Evolutionary conservation across 2,797 vertebrate species (phyloP).

Genomic region (Eutrigla gurnardus): DNA sequence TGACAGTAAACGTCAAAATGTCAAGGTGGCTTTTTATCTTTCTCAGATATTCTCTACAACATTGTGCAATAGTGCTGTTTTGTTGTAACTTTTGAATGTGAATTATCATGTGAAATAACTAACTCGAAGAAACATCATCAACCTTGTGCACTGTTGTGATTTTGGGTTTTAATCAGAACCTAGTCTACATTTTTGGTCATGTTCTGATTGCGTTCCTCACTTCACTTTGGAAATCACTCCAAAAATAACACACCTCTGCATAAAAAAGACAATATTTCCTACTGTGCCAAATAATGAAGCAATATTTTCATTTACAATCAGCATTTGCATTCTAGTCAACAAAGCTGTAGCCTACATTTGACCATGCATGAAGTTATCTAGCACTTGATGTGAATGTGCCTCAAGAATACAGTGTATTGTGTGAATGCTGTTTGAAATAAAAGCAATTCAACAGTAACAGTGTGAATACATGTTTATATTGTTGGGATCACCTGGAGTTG

Average conservation of each 20-base stretch:
- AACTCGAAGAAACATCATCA: constrained; percentile 41
- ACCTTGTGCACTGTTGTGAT: constrained; percentile 35
- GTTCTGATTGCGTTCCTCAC: constrained; percentile 32
- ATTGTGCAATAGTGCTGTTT: constrained; percentile 69
- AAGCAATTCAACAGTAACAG: constrained; percentile 68
- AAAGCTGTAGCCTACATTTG: constrained; percentile 72
- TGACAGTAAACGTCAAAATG: constrained; percentile 43
- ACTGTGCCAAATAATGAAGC: constrained; percentile 87
- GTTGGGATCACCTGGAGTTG: background rate
- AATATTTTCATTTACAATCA: constrained; percentile 86
- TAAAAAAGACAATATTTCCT: constrained; percentile 65
- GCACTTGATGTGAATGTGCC: constrained; percentile 82
- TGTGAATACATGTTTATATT: background rate
- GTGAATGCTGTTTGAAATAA: constrained; percentile 88
- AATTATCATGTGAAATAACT: constrained; percentile 57
- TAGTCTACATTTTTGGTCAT: constrained; percentile 15
- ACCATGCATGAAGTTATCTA: constrained; percentile 84
- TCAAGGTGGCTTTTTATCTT: constrained; percentile 56
- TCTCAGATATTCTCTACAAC: constrained; percentile 55
- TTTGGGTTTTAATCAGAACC: constrained; percentile 19
- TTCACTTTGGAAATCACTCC: constrained; percentile 48
- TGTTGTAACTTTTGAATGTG: constrained; percentile 71
- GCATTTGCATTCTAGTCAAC: constrained; percentile 75
- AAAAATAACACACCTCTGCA: constrained; percentile 52
- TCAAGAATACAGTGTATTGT: constrained; percentile 79